Evolutionary conservation across 2,113 vertebrate genomes (phyloP), one percentile per base, ranked within the genome.

Genomic region (Buteo buteo): DNA sequence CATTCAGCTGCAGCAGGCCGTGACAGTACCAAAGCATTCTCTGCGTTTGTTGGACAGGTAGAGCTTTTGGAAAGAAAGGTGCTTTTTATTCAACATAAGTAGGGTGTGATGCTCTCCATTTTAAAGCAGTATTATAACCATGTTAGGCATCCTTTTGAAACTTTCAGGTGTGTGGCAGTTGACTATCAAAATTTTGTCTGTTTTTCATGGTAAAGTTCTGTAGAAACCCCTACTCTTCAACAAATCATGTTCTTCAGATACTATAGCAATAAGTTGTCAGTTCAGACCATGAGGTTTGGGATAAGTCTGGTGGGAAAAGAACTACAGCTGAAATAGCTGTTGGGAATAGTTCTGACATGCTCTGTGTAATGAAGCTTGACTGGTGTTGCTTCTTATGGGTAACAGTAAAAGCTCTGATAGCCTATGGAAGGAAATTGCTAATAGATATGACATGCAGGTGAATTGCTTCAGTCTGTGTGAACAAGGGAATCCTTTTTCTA

Each of bases 41-140:
- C 99, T 94, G 99, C 99, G n/a, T 99, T 99, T 97, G 99, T 99
- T 95, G 99, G 99, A 96, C 99, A 99, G 99, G 99, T 99, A 98
- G 98, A 98, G 98, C 98, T 98, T 98, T 98, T 98, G 98, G 98
- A 98, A 97, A 98, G 98, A 98, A 98, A 98, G 98, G 98, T 98
- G 98, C 98, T 98, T 98, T 98, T 98, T 98, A 98, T 98, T 98
- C 97, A 96, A 98, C 98, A 98, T 98, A 95, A 97, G 96, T 98
- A 98, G 98, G 98, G 94, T 96, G 96, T 98, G 96, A 97, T 96
- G 69, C 97, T 96, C 97, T 97, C 93, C 74, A 18, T 97, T 97
- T 86, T 96, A 94, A 97, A 98, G 65, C 84, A 95, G 70, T 98
- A 61, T 97, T 98, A 71, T 97, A 96, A 96, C 47, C 70, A 16